Evolutionary conservation across 2,888 invertebrate species (phyloP), one percentile per base, ranked within the genome.

Genomic region (Andrena camellia): DNA sequence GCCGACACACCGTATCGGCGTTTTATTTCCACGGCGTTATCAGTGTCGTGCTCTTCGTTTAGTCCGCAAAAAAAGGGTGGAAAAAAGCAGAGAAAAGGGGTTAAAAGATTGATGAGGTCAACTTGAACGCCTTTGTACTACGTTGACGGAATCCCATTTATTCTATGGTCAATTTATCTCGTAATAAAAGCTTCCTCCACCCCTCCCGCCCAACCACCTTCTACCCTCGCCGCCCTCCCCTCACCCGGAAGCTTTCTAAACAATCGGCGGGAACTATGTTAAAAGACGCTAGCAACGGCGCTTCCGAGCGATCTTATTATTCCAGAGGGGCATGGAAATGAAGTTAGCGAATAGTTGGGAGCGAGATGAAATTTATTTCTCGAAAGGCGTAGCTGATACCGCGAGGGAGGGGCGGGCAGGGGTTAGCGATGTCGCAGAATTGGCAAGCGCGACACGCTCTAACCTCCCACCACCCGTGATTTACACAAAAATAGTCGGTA

Each of bases 381-480:
- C 33, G 64, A 67, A 52, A 50, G 73, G 48, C 35, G 48, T 8
- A 5, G 23, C 23, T 71, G 52, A 64, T 62, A 42, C 8, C 57
- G 17, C 7, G 35, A 17, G 42, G 7, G 23, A 29, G 35, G 70
- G n/a, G 29, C 1, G 23, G 4, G 29, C 31, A 0, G 1, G 13
- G 35, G 42, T 13, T 20, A 68, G 84, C 79, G 83, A 68, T 78
- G 83, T 83, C 78, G 84, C 75, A 42, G 33, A 69, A 52, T 85
- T 76, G 63, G 62, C 26, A 71, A 60, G 57, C 67, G 75, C 75
- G 72, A 69, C 74, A 60, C 85, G 63, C 80, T 83, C 78, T 57
- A 87, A 84, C 76, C 80, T 83, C 54, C 42, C 68, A 83, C 68
- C 80, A 63, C 42, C 50, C n/a, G 20, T 31, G 57, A 60, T 63